Percentiles rank a stretch among this genome's conserved stretches.
phyloP scores from a whole-genome alignment of 1,140 invertebrate genomes.

The Alviniconcha marisindica region DNA sequence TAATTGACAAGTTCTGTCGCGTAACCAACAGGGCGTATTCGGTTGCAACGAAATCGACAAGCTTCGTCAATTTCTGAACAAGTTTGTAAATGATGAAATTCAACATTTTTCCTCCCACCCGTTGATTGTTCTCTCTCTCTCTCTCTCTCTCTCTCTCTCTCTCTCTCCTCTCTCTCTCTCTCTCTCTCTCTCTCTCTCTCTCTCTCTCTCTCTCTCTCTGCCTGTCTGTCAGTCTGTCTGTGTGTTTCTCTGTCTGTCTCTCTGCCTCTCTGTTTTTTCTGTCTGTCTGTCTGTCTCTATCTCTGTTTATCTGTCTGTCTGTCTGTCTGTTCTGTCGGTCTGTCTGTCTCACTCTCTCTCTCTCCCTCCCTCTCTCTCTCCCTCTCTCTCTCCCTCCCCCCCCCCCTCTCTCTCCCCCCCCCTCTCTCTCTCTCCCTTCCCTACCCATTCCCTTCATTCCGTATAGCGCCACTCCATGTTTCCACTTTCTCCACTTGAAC shows the following conservation, averaged over 20 bases:
- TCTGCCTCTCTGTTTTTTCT: neutral
- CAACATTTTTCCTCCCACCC: neutral
- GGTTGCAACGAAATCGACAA: conserved; percentile 1
- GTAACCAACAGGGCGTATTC: neutral
- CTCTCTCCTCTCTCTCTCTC: neutral
- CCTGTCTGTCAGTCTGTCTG: neutral
- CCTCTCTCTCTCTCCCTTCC: neutral
- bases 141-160: neutral
- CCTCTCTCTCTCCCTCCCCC: neutral
- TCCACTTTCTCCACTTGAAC: no score
- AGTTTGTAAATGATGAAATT: neutral
- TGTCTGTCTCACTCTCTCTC: neutral
- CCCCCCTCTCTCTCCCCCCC: neutral
- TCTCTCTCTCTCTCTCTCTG: neutral
- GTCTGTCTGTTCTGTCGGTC: neutral
- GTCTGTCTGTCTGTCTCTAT: neutral
- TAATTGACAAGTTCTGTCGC: conserved; percentile 23
- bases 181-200: conserved; percentile 3
- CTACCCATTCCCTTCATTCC: no score
- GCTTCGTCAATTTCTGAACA: conserved; percentile 27
- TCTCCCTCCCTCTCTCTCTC: neutral
- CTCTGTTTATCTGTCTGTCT: neutral
- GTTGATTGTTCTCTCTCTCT: neutral
- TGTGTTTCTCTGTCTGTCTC: neutral
- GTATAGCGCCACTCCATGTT: no score